These are phyloP conservation scores for Drosophila birchii DNA, from an alignment of 2,888 invertebrate genomes.

Conservation along the genomic window DNA sequence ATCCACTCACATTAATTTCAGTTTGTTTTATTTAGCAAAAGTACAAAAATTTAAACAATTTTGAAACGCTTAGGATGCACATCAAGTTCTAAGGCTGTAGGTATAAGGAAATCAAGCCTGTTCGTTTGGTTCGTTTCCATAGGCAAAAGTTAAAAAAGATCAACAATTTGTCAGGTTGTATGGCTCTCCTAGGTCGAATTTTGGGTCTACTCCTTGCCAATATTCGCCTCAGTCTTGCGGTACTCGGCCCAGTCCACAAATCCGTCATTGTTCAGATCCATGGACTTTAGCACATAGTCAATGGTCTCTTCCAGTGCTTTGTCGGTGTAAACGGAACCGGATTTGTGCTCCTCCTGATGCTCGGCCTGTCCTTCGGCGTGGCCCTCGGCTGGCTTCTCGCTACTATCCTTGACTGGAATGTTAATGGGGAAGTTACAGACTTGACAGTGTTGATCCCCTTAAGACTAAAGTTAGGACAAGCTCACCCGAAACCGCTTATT, in stretches of 20 bases:
- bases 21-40: slow-evolving; percentile 33
- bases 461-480: neutral
- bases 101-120: neutral
- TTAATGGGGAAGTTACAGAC: neutral
- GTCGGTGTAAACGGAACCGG: slow-evolving; percentile 86
- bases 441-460: neutral
- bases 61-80: neutral
- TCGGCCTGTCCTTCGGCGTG: slow-evolving; percentile 15
- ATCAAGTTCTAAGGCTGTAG: slow-evolving; percentile 5
- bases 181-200: slow-evolving; percentile 32
- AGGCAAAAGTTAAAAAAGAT: slow-evolving; percentile 44
- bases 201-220: slow-evolving; percentile 57
- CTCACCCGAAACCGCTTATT: slow-evolving; percentile 28
- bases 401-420: slow-evolving; percentile 59
- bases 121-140: slow-evolving; percentile 26
- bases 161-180: slow-evolving; percentile 40
- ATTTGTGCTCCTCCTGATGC: slow-evolving; percentile 55
- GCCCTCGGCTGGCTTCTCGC: slow-evolving; percentile 28
- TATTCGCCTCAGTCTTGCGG: slow-evolving; percentile 74
- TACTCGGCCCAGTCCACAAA: slow-evolving; percentile 89
- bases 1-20: neutral
- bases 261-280: slow-evolving; percentile 91
- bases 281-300: slow-evolving; percentile 88
- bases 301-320: slow-evolving; percentile 86
- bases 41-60: slow-evolving; percentile 30